phyloP scores from a whole-genome alignment of 2,797 vertebrate genomes.

The Harpagifer antarcticus region DNA sequence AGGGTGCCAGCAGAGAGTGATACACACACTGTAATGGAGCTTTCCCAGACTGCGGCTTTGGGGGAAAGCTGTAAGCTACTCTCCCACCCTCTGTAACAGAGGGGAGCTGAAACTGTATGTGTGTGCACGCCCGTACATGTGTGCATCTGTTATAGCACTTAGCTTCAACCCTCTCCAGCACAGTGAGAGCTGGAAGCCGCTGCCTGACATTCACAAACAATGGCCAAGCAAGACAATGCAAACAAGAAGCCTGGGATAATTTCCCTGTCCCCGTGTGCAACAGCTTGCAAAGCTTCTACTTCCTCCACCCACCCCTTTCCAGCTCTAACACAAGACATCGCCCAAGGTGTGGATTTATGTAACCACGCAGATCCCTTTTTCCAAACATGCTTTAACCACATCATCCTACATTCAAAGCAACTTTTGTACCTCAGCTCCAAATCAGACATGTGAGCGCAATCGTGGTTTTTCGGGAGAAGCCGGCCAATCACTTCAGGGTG shows the following conservation, averaged over 20 bases:
- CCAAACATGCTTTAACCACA: slow-evolving; percentile 50
- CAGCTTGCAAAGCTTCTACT: slow-evolving; percentile 63
- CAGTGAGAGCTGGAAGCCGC: slow-evolving; percentile 68
- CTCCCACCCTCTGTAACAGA: slow-evolving; percentile 52
- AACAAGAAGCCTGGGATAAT: slow-evolving; percentile 78
- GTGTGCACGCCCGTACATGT: too few relatives aligned
- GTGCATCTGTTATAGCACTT: slow-evolving; percentile 49
- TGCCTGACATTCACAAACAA: slow-evolving; percentile 77
- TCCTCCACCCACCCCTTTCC: slow-evolving; percentile 53
- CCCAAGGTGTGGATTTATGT: slow-evolving; percentile 73
- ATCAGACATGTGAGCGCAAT: slow-evolving; percentile 49
- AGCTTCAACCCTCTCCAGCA: slow-evolving; percentile 69
- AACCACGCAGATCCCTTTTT: slow-evolving; percentile 46
- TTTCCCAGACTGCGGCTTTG: slow-evolving; percentile 52
- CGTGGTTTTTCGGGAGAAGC: slow-evolving; percentile 10
- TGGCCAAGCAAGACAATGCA: slow-evolving; percentile 74
- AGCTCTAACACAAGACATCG: slow-evolving; percentile 57
- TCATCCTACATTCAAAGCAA: slow-evolving; percentile 54
- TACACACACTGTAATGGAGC: slow-evolving; percentile 64
- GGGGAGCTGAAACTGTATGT: slow-evolving; percentile 47
- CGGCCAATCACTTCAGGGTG: slow-evolving; percentile 49
- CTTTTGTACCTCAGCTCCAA: slow-evolving; percentile 42
- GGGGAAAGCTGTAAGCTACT: slow-evolving; percentile 40
- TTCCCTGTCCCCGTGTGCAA: slow-evolving; percentile 64
- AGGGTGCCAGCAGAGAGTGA: slow-evolving; percentile 74